These are phyloP conservation scores for Trachelus tabidus DNA, from an alignment of 2,888 invertebrate species.

Conservation along the genomic window DNA sequence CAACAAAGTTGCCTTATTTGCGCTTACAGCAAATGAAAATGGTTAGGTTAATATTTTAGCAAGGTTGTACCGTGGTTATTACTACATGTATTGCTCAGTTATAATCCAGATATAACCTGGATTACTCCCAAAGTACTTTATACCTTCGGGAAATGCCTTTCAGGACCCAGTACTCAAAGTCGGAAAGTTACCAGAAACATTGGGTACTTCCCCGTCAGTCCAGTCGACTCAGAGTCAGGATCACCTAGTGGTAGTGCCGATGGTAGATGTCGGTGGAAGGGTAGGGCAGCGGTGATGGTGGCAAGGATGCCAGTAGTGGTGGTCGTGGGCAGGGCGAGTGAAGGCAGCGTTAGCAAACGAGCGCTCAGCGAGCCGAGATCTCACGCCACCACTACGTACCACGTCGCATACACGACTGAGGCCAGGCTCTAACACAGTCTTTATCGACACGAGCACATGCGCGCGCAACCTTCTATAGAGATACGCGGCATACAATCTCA, in stretches of 20 bases:
- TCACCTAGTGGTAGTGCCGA: background rate
- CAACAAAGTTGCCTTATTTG: background rate
- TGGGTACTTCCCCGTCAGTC: background rate
- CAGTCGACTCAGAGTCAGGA: background rate
- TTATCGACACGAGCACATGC: conserved; percentile 8
- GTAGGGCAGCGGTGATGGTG: conserved; percentile 5
- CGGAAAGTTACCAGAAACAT: conserved; percentile 1
- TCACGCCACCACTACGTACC: conserved; percentile 26
- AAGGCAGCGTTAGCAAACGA: conserved; percentile 7
- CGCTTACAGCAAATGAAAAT: background rate
- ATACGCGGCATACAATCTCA: background rate
- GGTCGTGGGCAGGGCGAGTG: conserved; percentile 8
- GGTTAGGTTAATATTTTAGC: background rate
- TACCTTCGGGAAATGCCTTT: conserved; percentile 7
- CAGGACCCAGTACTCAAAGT: background rate
- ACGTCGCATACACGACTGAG: conserved; percentile 15
- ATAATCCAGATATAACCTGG: background rate
- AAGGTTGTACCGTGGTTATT: background rate
- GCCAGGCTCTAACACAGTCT: conserved; percentile 6
- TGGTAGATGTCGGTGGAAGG: conserved; percentile 5
- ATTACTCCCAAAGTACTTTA: background rate
- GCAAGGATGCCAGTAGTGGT: conserved; percentile 2
- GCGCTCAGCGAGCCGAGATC: conserved; percentile 24
- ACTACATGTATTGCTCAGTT: background rate
- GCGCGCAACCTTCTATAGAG: conserved; percentile 6